Evolutionary conservation across 2,888 invertebrate genomes (phyloP), one percentile per base, ranked within the genome.

Genomic region (Didymodactylos carnosus): DNA sequence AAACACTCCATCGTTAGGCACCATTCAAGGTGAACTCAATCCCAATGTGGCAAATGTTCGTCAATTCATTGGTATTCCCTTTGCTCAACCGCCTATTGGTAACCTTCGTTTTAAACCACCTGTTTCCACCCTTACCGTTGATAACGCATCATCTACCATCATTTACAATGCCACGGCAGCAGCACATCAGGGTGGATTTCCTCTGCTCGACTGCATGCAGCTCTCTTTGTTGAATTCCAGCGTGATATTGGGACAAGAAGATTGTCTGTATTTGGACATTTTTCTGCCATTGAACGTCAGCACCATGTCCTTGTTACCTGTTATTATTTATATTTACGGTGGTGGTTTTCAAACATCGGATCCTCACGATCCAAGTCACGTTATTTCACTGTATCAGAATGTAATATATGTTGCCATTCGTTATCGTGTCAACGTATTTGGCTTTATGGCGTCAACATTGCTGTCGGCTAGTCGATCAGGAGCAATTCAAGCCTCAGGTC

Each of bases 181-280:
- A 13, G 51, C 51, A 51, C 51, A 51, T 23, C 51, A 10, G 3
- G 51, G 27, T 51, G 51, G 51, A 51, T 51, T 51, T 51, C 51
- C 51, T 51, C 14, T 27, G 5, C 27, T 51, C 27, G 23, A 25
- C 11, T 51, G 51, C 16, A 51, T 25, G 51, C 51, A 51, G 51
- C 6, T 14, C 25, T 51, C 51, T 11, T 51, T 51, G 6, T 11
- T 27, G 16, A 51, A 51, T 51, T 25, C 51, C 13, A 25, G 25
- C 13, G 7, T 51, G 14, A 51, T 51, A 4, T 51, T 27, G 5
- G 51, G 6, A 51, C 25, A 51, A 51, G 91, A 91, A 82, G 90
- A 91, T 81, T 91, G 91, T 79, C 85, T 91, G 7, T 91, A 89
- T 77, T 83, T 91, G 2, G 91, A 91, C 79, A 86, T 88, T 0